Evolutionary conservation across 2,113 vertebrate genomes (phyloP), one percentile per base, ranked within the genome.

Genomic region (Brachypteracias leptosomus): DNA sequence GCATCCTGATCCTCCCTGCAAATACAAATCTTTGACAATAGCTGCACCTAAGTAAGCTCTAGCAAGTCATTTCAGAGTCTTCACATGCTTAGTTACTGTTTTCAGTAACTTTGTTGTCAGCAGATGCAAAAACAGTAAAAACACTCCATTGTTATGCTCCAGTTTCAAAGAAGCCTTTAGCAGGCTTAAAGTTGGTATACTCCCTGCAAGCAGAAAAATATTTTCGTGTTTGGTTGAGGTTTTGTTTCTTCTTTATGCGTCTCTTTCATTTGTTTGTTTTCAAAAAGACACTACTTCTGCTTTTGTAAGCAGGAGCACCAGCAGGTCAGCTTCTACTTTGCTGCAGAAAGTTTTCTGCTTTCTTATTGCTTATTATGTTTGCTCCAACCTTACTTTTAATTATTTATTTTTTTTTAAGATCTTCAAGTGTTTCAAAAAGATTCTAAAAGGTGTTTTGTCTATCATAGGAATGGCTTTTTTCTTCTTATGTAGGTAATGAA

Each of bases 401-500:
- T 42, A 54, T 42, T 42, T 49, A n/a, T 29, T 67, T 81, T 89
- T 85, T 89, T 83, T 26, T 12, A 73, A 71, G 22, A 51, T 55
- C 20, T 88, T 80, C 26, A 66, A 66, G 55, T 12, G 13, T 59
- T 88, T 88, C 35, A 7, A 21, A 74, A 93, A 77, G n/a, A 21
- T 84, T 90, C n/a, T 84, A 74, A 89, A 93, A 94, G 68, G 75
- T 88, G 74, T 85, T 93, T 90, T 85, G 66, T 68, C 75, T 88
- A 35, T 61, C 52, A 82, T 66, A 61, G 33, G 79, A 86, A 94
- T 36, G 58, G 35, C 24, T 16, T 4, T 1, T 18, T 71, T 75
- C 57, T 91, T 85, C 62, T 79, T 89, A 81, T 84, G 86, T 87
- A 95, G 94, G 84, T 91, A 95, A 94, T 62, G 80, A 93, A 95